phyloP scores from a whole-genome alignment of 2,113 vertebrate species.

The Atherinomorus stipes region DNA sequence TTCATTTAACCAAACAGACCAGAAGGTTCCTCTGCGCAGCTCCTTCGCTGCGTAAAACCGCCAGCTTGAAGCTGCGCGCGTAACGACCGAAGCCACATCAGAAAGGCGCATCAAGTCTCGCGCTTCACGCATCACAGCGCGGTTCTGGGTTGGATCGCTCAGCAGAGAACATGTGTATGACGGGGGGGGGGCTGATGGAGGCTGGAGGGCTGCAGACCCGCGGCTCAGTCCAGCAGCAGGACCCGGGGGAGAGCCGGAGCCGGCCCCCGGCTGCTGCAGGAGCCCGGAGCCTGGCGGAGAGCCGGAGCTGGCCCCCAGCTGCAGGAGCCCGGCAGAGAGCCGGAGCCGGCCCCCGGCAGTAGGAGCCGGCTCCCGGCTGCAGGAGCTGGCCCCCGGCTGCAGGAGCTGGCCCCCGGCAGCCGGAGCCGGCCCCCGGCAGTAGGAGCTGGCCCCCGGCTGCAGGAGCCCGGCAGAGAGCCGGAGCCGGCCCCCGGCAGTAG shows the following conservation, averaged over 20 bases:
- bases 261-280: too few relatives aligned
- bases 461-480: background rate
- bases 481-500: background rate
- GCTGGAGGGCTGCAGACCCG: too few relatives aligned
- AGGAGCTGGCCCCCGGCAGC: too few relatives aligned
- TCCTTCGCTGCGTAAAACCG: background rate
- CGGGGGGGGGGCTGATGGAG: too few relatives aligned
- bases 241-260: too few relatives aligned
- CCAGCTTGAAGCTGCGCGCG: slow-evolving; percentile 7
- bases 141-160: background rate
- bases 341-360: background rate
- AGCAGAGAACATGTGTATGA: too few relatives aligned
- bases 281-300: background rate
- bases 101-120: background rate
- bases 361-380: too few relatives aligned
- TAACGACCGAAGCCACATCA: slow-evolving; percentile 4
- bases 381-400: too few relatives aligned
- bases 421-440: background rate
- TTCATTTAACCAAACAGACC: background rate
- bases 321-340: slow-evolving; percentile 11
- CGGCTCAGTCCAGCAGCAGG: too few relatives aligned
- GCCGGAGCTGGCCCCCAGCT: background rate
- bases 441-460: too few relatives aligned
- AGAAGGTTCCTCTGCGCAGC: background rate
- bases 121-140: background rate